Evolutionary conservation across 2,113 vertebrate species (phyloP).

Genomic region (Heteronetta atricapilla): DNA sequence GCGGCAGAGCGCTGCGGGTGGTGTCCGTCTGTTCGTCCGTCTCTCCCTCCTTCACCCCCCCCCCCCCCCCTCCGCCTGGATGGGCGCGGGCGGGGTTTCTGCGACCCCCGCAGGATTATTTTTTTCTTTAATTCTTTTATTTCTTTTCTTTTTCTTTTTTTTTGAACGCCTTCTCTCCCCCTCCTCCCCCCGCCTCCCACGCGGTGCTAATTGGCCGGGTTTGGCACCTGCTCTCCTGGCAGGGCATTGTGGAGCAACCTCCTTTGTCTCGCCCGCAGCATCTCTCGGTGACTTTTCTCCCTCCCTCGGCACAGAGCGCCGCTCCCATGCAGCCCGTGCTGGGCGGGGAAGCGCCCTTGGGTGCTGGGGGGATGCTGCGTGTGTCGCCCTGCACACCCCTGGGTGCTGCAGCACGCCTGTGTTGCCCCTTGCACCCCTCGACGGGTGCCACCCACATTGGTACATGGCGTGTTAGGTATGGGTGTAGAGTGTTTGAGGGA

Average conservation of each 20-base stretch:
- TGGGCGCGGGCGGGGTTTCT: neutral
- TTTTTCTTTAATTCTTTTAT: too few species aligned
- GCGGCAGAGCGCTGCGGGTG: neutral
- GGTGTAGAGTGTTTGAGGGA: neutral
- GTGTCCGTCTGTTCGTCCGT: too few species aligned
- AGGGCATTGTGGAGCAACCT: neutral
- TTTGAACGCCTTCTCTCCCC: rapidly evolving
- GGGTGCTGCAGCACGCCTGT: too few species aligned
- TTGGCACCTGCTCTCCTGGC: neutral
- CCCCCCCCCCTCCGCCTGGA: rapidly evolving
- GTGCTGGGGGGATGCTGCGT: too few species aligned
- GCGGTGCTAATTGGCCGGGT: neutral
- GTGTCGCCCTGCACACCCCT: too few species aligned
- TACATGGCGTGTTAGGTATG: neutral
- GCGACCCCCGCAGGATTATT: too few species aligned
- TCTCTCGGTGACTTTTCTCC: neutral
- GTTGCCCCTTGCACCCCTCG: too few species aligned
- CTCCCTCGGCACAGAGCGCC: neutral
- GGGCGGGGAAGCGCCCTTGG: too few species aligned
- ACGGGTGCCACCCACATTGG: too few species aligned
- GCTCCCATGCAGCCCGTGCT: too few species aligned
- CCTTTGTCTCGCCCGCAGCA: neutral
- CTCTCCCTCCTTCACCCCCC: rapidly evolving
- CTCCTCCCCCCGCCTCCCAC: neutral
- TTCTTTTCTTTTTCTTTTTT: too few species aligned